Evolutionary conservation across 2,797 vertebrate genomes (phyloP).

Genomic region (Tokudaia tokunoshimensis): DNA sequence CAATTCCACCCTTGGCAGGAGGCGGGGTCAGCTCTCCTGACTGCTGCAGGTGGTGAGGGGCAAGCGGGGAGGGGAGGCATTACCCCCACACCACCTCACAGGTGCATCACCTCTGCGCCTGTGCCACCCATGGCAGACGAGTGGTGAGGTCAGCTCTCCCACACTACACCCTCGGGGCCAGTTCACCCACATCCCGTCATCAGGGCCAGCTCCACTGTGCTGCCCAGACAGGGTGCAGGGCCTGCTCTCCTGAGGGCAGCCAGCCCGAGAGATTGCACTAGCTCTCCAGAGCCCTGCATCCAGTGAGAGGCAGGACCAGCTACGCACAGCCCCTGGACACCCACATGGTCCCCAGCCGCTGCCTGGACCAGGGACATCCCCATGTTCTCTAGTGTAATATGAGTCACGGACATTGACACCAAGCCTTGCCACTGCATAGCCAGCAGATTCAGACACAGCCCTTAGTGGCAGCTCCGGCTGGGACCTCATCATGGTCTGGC

Average conservation of each 20-base stretch:
- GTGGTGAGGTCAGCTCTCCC: not conserved
- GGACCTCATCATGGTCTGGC: not conserved
- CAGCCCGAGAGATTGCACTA: not conserved
- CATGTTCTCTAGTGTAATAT: not conserved
- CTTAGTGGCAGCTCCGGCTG: not conserved
- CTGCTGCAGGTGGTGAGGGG: not conserved
- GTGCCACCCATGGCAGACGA: not conserved
- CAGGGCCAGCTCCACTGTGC: too few relatives aligned
- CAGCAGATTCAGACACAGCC: not conserved
- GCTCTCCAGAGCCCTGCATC: not conserved
- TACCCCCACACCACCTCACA: not conserved
- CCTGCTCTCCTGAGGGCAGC: too few relatives aligned
- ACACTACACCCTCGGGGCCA: too few relatives aligned
- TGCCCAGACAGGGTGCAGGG: too few relatives aligned
- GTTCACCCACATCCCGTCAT: too few relatives aligned
- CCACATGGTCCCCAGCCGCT: not conserved
- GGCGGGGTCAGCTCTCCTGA: too few relatives aligned
- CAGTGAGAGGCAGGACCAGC: not conserved
- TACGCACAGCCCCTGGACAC: not conserved
- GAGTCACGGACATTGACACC: not conserved
- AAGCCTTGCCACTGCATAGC: not conserved
- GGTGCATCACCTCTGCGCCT: not conserved
- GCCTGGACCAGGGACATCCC: not conserved
- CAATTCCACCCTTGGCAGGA: not conserved
- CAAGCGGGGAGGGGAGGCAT: not conserved